Evolutionary conservation across 2,888 invertebrate genomes (phyloP), one percentile per base, ranked within the genome.

Genomic region (Ashinkailepas kermadecensis): DNA sequence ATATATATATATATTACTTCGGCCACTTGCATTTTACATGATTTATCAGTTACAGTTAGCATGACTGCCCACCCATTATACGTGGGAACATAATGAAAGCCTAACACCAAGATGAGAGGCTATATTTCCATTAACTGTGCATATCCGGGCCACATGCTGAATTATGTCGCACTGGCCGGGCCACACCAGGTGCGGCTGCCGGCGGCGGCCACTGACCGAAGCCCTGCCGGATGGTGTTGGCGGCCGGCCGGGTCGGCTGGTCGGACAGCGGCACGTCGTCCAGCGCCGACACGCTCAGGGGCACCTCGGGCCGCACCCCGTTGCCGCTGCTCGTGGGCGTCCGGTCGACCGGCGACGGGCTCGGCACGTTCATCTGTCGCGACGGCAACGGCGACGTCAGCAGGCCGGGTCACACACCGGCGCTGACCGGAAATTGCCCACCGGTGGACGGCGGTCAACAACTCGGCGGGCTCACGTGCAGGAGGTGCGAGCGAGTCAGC

Each of bases 141-240:
- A 39, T 39, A 39, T 39, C 39, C 39, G 39, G 39, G 4, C 39
- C 39, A 39, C 39, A 39, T 39, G 39, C 2, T 39, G 39, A 39
- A 4, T 4, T 39, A 39, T 39, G 39, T 39, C 4, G 39, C 39
- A 39, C 39, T 39, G 39, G 39, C 39, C 39, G 39, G 39, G 39
- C 39, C 39, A 4, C 39, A 39, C 18, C 54, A 74, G 25, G 25
- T 4, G 54, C 78, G 39, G 70, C 65, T 65, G 59, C 74, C 80
- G 79, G 80, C 25, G 11, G 59, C 21, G 25, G 64, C 54, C 39
- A 80, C 89, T 88, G 87, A 90, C 90, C 87, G 86, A 93, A 93
- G 82, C 92, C 92, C 87, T 92, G 92, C 84, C 92, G 89, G 82
- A 92, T 91, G 74, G 85, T 84, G 74, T 85, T 84, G 82, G 86